Base-by-base conservation (phyloP, 2,888 invertebrate genomes). In the Nemoura dubitans region DNA sequence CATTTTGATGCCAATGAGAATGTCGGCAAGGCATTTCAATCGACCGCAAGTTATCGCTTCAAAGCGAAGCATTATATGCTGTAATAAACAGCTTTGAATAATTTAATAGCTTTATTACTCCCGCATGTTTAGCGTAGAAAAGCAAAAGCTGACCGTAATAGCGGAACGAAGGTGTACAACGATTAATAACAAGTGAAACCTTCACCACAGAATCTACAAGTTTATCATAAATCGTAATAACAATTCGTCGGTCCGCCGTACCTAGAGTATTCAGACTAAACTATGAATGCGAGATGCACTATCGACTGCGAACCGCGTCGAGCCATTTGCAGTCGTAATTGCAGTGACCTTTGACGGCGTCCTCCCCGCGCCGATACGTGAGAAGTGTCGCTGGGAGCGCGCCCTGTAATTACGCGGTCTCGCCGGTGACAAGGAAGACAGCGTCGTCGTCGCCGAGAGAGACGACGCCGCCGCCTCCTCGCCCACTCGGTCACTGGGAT, bases 61-160 rank as follows among this genome's bases (percentile, higher is more conserved):
- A 16, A 59, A 59, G 59, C 59, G 21, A 59, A 59, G 59, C 14
- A 3, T 59, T 16, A 59, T 21, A 59, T 10, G 27, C 78, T 78
- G 26, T 28, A 78, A 78, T 78, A 78, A 78, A 78, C 78, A 26
- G 28, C 78, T 78, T 78, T 78, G 78, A 78, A 26, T 78, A 78
- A 27, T 78, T 27, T 78, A 78, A 78, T 78, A 28, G 26, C 78
- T 78, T 78, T 78, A 78, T 78, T 78, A 78, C 78, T 78, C 78
- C 78, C 78, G 78, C 78, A 27, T 28, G 78, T 78, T 26, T 14
- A 25, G 36, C 3, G 14, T 59, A 59, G 59, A 59, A 59, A 59
- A 59, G 59, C 59, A 59, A 7, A 59, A 59, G 59, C 59, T 36
- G 14, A 36, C 3, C 36, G 10, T 36, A 36, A 36, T 36, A 36